Conservation (phyloP, 2,113 vertebrate species). For the Crotalus horridus region DNA sequence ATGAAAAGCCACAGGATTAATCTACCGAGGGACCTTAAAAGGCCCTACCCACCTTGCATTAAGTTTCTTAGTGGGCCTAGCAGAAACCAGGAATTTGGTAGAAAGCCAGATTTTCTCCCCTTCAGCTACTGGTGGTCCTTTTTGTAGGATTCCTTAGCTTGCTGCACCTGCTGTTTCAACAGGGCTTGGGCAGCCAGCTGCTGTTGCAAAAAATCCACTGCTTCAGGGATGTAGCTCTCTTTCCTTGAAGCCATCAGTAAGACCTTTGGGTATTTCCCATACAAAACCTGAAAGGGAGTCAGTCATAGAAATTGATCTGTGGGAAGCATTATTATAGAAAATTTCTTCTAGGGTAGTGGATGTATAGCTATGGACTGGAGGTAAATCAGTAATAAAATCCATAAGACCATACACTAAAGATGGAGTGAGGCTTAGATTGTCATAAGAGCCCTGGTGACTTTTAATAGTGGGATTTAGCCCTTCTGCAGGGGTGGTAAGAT, state of each 20-base stretch:
- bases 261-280: not conserved
- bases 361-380: too few species aligned
- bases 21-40: not conserved
- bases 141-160: not conserved
- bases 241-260: not conserved
- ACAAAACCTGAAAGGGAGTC: too few species aligned
- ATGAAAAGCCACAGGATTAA: not conserved
- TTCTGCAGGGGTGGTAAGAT: too few species aligned
- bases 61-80: not conserved
- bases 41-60: not conserved
- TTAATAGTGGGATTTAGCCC: too few species aligned
- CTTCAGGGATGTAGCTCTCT: not conserved
- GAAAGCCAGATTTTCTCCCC: not conserved
- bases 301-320: too few species aligned
- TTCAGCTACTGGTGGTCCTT: not conserved
- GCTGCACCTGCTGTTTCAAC: not conserved
- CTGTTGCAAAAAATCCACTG: not conserved
- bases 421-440: too few species aligned
- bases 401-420: too few species aligned
- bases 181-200: not conserved
- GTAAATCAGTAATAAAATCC: too few species aligned
- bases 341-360: too few species aligned
- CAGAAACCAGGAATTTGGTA: not conserved
- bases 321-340: too few species aligned
- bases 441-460: too few species aligned